A percentile compares a stretch with the other conserved stretches of the same genome.
Evolutionary conservation across 2,888 invertebrate species (phyloP).

Genomic region (Archips xylosteana): DNA sequence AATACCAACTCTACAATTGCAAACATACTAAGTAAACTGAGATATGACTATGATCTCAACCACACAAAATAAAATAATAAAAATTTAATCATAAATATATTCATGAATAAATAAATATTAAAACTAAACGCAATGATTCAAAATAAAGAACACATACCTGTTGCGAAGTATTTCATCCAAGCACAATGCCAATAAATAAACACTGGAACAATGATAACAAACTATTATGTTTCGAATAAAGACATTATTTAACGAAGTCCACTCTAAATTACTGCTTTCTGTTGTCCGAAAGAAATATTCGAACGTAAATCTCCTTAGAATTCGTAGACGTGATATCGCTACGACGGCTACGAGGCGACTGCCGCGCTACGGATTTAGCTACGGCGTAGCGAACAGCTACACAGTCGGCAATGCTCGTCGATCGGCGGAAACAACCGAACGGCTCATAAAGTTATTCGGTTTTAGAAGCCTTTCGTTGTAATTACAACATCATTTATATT

Average conservation of each 20-base stretch:
- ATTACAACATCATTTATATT: constrained; percentile 28
- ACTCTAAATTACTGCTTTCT: constrained; percentile 9
- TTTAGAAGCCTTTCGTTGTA: constrained; percentile 29
- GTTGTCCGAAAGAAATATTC: constrained; percentile 7
- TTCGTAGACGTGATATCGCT: constrained; percentile 49
- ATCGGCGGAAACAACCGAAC: constrained; percentile 69
- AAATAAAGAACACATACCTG: constrained; percentile 53
- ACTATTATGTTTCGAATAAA: constrained; percentile 18
- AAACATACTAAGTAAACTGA: no score
- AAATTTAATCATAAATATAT: not conserved
- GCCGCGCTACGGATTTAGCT: constrained; percentile 69
- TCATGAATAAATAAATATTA: not conserved
- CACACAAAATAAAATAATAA: not conserved
- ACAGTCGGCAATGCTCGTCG: constrained; percentile 61
- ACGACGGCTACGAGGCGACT: constrained; percentile 75
- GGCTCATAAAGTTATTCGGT: constrained; percentile 59
- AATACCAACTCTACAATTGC: no score
- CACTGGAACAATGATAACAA: constrained; percentile 27
- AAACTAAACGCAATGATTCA: not conserved
- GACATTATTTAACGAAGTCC: constrained; percentile 14
- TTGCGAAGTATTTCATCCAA: constrained; percentile 56
- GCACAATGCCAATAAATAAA: constrained; percentile 46
- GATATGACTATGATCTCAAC: not conserved
- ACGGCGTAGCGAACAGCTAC: constrained; percentile 60
- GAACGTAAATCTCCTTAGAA: constrained; percentile 49